A percentile compares a stretch with the other conserved stretches of the same genome.
These are phyloP conservation scores for Ostrea denselamellosa DNA, from an alignment of 1,140 invertebrate genomes.

Conservation along the genomic window DNA sequence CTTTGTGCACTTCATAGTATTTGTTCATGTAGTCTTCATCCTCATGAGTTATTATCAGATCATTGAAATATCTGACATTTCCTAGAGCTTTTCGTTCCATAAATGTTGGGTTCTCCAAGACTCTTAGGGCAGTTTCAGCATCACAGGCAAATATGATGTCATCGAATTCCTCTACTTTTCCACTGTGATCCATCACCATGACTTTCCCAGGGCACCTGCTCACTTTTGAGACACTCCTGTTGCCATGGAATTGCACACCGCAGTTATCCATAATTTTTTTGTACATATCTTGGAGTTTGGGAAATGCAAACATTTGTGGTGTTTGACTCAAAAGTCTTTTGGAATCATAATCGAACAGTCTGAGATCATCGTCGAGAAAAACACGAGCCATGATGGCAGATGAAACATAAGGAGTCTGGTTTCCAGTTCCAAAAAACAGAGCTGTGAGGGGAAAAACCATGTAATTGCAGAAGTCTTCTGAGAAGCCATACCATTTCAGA, in stretches of 20 bases:
- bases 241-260: slow-evolving; percentile 57
- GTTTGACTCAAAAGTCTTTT: slow-evolving; percentile 67
- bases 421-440: slow-evolving; percentile 73
- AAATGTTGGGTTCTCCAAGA: slow-evolving; percentile 65
- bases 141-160: slow-evolving; percentile 73
- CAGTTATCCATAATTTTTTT: slow-evolving; percentile 64
- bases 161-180: slow-evolving; percentile 64
- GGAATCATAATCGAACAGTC: slow-evolving; percentile 71
- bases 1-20: slow-evolving; percentile 69
- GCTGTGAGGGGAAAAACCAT: slow-evolving; percentile 75
- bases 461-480: slow-evolving; percentile 68
- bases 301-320: slow-evolving; percentile 74
- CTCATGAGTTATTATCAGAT: slow-evolving; percentile 71
- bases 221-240: slow-evolving; percentile 60
- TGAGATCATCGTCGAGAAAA: slow-evolving; percentile 71
- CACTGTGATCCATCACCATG: slow-evolving; percentile 60
- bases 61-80: slow-evolving; percentile 72
- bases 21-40: slow-evolving; percentile 72
- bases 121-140: slow-evolving; percentile 69
- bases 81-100: slow-evolving; percentile 67
- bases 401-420: slow-evolving; percentile 71
- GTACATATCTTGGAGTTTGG: slow-evolving; percentile 70
- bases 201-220: slow-evolving; percentile 55
- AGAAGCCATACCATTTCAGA: slow-evolving; percentile 67
- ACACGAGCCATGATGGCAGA: slow-evolving; percentile 72